A percentile compares a stretch with the other conserved stretches of the same genome.
Conservation (phyloP, 2,888 invertebrate genomes). For the Dryadula phaetusa region DNA sequence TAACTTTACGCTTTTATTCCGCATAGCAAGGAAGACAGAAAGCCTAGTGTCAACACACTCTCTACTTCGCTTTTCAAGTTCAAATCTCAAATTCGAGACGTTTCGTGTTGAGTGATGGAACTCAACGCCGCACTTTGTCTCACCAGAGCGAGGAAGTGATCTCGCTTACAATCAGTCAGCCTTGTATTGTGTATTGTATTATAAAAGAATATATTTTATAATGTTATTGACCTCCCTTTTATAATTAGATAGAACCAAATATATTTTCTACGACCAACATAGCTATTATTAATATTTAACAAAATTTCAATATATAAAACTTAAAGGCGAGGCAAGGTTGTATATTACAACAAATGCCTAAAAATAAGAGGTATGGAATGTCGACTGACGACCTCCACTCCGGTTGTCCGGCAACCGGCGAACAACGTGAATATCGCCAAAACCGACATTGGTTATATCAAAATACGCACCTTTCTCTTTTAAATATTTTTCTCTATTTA, state of each 20-base stretch:
- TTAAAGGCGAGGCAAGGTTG: conserved; percentile 35
- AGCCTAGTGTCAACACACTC: no score
- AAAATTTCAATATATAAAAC: conserved; percentile 25
- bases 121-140: no score
- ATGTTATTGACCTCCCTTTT: no score
- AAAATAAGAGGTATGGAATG: conserved; percentile 67
- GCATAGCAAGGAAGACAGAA: no score
- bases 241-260: neutral
- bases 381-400: conserved; percentile 61
- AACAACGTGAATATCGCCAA: conserved; percentile 37
- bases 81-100: no score
- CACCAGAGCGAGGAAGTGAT: no score
- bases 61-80: no score
- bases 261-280: neutral
- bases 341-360: conserved; percentile 49
- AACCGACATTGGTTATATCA: conserved; percentile 34
- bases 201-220: no score
- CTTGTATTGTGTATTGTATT: no score
- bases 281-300: conserved; percentile 8
- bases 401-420: conserved; percentile 44
- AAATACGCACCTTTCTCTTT: conserved; percentile 38
- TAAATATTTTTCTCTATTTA: neutral
- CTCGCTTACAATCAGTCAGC: no score
- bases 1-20: no score
- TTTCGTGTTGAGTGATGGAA: no score